phyloP scores from a whole-genome alignment of 2,113 vertebrate genomes.

The Thunnus maccoyii region DNA sequence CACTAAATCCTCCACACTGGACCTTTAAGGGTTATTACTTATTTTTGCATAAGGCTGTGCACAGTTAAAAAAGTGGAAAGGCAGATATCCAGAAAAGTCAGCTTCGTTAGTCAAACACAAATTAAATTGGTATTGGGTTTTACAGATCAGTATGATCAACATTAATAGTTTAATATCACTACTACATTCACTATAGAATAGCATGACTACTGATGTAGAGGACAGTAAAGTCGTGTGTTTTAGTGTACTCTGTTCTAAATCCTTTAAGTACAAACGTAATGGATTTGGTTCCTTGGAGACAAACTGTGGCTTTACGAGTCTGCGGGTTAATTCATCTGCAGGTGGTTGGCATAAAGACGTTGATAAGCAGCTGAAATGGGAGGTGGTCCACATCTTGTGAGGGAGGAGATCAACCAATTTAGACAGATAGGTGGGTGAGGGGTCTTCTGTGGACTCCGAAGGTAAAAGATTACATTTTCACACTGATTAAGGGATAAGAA shows the following conservation, averaged over 20 bases:
- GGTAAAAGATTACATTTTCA: slow-evolving; percentile 77
- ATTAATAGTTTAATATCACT: no score
- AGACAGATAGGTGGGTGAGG: slow-evolving; percentile 7
- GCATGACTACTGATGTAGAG: no score
- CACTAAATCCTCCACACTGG: no score
- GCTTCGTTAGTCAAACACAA: no score
- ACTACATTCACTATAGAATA: no score
- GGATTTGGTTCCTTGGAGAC: not conserved
- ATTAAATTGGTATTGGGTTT: no score
- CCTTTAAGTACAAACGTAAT: slow-evolving; percentile 2
- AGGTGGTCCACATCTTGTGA: not conserved
- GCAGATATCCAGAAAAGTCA: no score
- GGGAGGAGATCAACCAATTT: slow-evolving; percentile 11
- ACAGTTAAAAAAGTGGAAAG: no score
- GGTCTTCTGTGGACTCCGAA: slow-evolving; percentile 30
- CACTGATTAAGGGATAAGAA: slow-evolving; percentile 79
- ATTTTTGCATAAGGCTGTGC: no score
- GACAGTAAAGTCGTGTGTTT: not conserved
- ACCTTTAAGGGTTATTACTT: no score
- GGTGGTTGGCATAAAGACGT: slow-evolving; percentile 14
- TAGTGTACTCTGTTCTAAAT: slow-evolving; percentile 1
- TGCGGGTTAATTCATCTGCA: slow-evolving; percentile 38
- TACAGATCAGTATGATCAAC: no score
- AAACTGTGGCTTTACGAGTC: slow-evolving; percentile 18
- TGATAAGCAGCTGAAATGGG: slow-evolving; percentile 24